Evolutionary conservation across 1,140 invertebrate genomes (phyloP).

Genomic region (Drosophila tristis): DNA sequence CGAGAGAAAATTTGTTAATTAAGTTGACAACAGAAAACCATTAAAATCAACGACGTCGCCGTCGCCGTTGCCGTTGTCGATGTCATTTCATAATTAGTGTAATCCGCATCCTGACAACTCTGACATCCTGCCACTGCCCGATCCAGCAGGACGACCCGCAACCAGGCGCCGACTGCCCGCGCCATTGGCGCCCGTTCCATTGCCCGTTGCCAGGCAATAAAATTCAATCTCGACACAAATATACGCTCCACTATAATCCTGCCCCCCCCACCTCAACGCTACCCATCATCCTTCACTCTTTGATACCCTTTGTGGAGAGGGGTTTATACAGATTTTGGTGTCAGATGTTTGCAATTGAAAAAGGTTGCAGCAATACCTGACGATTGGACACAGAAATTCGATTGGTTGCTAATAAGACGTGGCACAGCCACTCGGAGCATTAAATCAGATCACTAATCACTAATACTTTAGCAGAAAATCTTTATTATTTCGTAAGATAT

Average conservation of each 20-base stretch:
- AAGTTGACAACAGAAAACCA: conserved; percentile 67
- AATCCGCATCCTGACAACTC: conserved; percentile 73
- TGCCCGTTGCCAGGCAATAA: conserved; percentile 53
- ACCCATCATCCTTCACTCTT: neutral
- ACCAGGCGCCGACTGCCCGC: neutral
- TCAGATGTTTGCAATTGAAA: no score
- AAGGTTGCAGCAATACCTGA: no score
- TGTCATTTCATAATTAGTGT: conserved; percentile 75
- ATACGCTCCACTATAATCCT: conserved; percentile 23
- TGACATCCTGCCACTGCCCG: conserved; percentile 47
- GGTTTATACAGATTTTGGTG: no score
- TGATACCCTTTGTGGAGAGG: no score
- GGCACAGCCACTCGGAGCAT: no score
- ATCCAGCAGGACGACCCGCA: conserved; percentile 11
- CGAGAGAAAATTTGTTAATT: conserved; percentile 59
- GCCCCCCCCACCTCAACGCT: neutral
- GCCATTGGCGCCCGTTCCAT: conserved; percentile 8
- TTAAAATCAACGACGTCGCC: conserved; percentile 51
- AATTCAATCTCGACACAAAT: conserved; percentile 67
- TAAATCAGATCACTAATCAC: no score
- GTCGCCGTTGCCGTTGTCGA: conserved; percentile 30
- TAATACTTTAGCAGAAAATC: no score
- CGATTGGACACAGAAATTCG: no score
- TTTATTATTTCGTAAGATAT: no score
- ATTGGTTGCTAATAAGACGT: no score